Evolutionary conservation across 2,888 invertebrate species (phyloP).

Genomic region (Melanostoma scalare): DNA sequence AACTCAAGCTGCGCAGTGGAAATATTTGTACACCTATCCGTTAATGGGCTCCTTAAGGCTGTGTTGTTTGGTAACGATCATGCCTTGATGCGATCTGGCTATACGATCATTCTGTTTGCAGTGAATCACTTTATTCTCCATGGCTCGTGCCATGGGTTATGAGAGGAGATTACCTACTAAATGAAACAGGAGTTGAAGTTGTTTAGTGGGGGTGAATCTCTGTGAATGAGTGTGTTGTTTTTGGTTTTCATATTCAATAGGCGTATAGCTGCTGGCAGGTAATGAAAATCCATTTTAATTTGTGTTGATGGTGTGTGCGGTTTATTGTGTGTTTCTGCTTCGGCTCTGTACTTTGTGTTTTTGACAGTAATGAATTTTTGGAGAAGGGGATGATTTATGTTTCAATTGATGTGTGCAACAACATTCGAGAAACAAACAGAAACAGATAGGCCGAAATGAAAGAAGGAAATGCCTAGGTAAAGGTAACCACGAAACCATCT

Average conservation of each 20-base stretch:
- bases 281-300: constrained; percentile 68
- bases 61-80: constrained; percentile 30
- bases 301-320: constrained; percentile 66
- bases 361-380: constrained; percentile 49
- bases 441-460: constrained; percentile 25
- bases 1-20: constrained; percentile 58
- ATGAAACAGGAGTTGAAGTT: constrained; percentile 3
- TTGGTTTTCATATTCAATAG: constrained; percentile 41
- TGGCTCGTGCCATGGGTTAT: constrained; percentile 62
- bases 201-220: constrained; percentile 46
- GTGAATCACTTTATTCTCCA: constrained; percentile 53
- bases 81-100: constrained; percentile 26
- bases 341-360: constrained; percentile 17
- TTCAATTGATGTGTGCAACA: constrained; percentile 55
- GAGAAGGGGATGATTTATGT: constrained; percentile 65
- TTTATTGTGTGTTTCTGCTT: constrained; percentile 40
- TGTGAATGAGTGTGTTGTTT: constrained; percentile 17
- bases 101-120: constrained; percentile 7
- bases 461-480: constrained; percentile 32
- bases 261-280: constrained; percentile 43
- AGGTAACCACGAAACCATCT: constrained; percentile 44
- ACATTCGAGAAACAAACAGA: constrained; percentile 24
- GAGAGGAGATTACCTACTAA: constrained; percentile 28
- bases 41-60: constrained; percentile 66
- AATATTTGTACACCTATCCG: constrained; percentile 67